Percentiles rank a stretch among this genome's conserved stretches.
Evolutionary conservation across 2,888 invertebrate species (phyloP).

Genomic region (Drosophila testacea): DNA sequence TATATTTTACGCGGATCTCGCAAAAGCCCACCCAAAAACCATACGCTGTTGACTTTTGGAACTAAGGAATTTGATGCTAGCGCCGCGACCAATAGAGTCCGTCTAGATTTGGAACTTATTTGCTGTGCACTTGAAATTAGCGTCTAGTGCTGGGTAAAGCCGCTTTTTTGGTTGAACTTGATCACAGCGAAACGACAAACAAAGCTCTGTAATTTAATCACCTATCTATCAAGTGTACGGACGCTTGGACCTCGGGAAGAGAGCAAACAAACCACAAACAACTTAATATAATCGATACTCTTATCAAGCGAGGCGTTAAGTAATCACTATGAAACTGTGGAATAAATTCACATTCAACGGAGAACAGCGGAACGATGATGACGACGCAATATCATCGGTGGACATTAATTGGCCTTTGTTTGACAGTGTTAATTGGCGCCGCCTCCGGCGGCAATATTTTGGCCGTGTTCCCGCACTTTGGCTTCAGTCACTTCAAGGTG

Average conservation of each 20-base stretch:
- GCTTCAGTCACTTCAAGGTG: conserved; percentile 90
- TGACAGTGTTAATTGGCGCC: conserved; percentile 19
- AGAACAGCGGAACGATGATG: conserved; percentile 40
- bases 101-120: too few relatives aligned
- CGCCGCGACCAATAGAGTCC: too few relatives aligned
- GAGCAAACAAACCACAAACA: conserved; percentile 5
- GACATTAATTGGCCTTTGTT: conserved; percentile 31
- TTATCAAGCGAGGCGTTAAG: conserved; percentile 51
- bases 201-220: too few relatives aligned
- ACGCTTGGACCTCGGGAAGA: neutral
- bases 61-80: too few relatives aligned
- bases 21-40: too few relatives aligned
- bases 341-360: conserved; percentile 34
- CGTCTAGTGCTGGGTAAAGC: too few relatives aligned
- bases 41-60: too few relatives aligned
- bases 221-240: neutral
- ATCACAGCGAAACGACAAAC: too few relatives aligned
- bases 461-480: conserved; percentile 88
- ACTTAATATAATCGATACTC: conserved; percentile 1
- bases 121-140: too few relatives aligned
- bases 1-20: too few relatives aligned
- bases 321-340: conserved; percentile 38
- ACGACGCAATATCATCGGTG: conserved; percentile 30
- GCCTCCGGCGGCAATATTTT: conserved; percentile 85
- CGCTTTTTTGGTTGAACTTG: too few relatives aligned